Percentiles rank a stretch among this genome's conserved stretches.
Conservation (phyloP, 1,140 invertebrate species). For the Zaprionus lachaisei region DNA sequence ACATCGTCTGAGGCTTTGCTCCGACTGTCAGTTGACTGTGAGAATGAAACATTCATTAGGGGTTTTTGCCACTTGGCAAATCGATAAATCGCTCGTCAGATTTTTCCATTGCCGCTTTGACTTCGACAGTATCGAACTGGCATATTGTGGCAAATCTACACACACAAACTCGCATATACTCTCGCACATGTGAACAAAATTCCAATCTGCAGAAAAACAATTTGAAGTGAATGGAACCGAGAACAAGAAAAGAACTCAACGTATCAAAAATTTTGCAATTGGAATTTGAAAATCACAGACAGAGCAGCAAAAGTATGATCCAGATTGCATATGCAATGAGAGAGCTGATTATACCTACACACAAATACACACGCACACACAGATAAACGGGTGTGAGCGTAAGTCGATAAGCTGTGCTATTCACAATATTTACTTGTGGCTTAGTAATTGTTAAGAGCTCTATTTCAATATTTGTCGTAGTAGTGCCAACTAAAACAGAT, state of each 20-base stretch:
- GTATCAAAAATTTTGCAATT: slow-evolving; percentile 47
- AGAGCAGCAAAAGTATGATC: slow-evolving; percentile 22
- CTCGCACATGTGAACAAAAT: slow-evolving; percentile 30
- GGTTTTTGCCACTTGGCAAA: slow-evolving; percentile 31
- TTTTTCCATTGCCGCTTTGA: slow-evolving; percentile 9
- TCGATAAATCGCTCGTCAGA: slow-evolving; percentile 47
- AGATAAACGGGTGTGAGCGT: slow-evolving; percentile 4
- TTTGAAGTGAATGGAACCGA: slow-evolving; percentile 2
- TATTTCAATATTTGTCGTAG: background rate
- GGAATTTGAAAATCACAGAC: slow-evolving; percentile 25
- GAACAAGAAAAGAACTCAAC: slow-evolving; percentile 1
- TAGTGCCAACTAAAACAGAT: background rate
- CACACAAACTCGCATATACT: background rate
- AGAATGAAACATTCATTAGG: slow-evolving; percentile 55
- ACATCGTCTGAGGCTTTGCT: slow-evolving; percentile 8
- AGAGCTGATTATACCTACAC: slow-evolving; percentile 39
- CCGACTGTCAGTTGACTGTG: slow-evolving; percentile 15
- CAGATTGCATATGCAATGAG: slow-evolving; percentile 49
- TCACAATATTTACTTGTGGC: slow-evolving; percentile 20
- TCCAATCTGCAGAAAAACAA: slow-evolving; percentile 25
- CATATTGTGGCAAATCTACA: background rate
- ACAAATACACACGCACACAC: slow-evolving; percentile 31
- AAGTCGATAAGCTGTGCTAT: background rate
- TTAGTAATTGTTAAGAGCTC: slow-evolving; percentile 9
- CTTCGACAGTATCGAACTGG: background rate